Evolutionary conservation across 2,113 vertebrate genomes (phyloP), one percentile per base, ranked within the genome.

Genomic region (Catharus fuscescens): DNA sequence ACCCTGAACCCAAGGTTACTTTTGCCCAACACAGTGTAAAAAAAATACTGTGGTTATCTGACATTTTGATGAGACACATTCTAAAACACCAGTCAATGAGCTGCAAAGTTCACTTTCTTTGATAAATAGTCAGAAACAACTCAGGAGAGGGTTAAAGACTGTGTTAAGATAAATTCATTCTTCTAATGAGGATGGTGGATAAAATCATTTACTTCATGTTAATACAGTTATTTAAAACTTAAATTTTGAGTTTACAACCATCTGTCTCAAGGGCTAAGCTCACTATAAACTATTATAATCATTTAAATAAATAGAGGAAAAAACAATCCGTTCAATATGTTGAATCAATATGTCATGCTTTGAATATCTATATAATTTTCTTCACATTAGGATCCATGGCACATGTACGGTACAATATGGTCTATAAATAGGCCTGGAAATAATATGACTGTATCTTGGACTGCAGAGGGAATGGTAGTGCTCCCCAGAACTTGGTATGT

Each of bases 311-410:
- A 97, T 97, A 97, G 96, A 96, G 97, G 97, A 96, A 97, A 97
- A 98, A 98, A 96, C 95, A 96, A 97, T 97, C 96, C 93, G 84
- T 97, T 98, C 97, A 98, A 95, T 98, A 98, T 98, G 97, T 97
- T 98, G 97, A 98, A 98, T 98, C 98, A 98, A 97, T 98, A 98
- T 98, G 97, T 97, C 97, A 96, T 95, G 96, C 96, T 97, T 98
- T 98, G 96, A 95, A 83, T 97, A 97, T 97, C 94, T 97, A 85
- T 97, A 96, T 97, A 93, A 94, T 97, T 98, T 97, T 95, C 94
- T 86, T 97, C 91, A 90, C 93, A 95, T 96, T 97, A 97, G 95
- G 96, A 97, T 97, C 96, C 90, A 65, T 97, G 97, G 92, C 95
- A 97, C 96, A 97, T 97, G 97, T 96, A 98, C 81, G 20, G 88